Evolutionary conservation across 1,140 invertebrate genomes (phyloP).

Genomic region (Spodoptera frugiperda): DNA sequence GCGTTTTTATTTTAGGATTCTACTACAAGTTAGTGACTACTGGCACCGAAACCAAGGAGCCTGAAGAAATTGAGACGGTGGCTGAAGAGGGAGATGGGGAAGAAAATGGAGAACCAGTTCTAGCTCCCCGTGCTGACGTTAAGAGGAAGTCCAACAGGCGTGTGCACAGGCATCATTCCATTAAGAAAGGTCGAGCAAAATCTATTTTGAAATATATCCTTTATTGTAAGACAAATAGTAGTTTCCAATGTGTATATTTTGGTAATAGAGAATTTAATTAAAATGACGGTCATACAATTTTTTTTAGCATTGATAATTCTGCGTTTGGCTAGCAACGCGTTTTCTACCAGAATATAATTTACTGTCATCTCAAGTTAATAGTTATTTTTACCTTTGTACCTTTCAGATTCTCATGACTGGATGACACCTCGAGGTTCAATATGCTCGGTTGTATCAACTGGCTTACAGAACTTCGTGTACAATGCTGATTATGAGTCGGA

Average conservation of each 20-base stretch:
- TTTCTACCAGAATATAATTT: no score
- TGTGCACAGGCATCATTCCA: slow-evolving; percentile 70
- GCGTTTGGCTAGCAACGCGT: no score
- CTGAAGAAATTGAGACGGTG: slow-evolving; percentile 72
- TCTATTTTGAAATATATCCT: no score
- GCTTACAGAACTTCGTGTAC: slow-evolving; percentile 71
- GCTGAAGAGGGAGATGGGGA: slow-evolving; percentile 68
- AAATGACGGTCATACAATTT: no score
- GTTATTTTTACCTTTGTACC: not conserved
- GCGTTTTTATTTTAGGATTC: slow-evolving; percentile 60
- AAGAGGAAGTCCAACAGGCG: slow-evolving; percentile 72
- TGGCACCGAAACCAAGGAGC: slow-evolving; percentile 73
- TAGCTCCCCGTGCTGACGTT: slow-evolving; percentile 62
- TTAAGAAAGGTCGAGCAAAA: slow-evolving; percentile 63
- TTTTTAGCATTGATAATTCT: no score
- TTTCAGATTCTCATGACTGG: slow-evolving; percentile 78
- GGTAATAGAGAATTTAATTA: no score
- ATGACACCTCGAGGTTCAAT: slow-evolving; percentile 79
- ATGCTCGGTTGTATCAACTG: slow-evolving; percentile 75
- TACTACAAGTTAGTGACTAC: slow-evolving; percentile 77
- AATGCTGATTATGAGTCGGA: slow-evolving; percentile 70
- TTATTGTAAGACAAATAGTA: no score
- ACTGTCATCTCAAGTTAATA: no score
- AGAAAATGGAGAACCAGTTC: slow-evolving; percentile 55
- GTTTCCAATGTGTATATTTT: no score